phyloP scores from a whole-genome alignment of 2,113 vertebrate genomes.

The Grammomys dolichurus region DNA sequence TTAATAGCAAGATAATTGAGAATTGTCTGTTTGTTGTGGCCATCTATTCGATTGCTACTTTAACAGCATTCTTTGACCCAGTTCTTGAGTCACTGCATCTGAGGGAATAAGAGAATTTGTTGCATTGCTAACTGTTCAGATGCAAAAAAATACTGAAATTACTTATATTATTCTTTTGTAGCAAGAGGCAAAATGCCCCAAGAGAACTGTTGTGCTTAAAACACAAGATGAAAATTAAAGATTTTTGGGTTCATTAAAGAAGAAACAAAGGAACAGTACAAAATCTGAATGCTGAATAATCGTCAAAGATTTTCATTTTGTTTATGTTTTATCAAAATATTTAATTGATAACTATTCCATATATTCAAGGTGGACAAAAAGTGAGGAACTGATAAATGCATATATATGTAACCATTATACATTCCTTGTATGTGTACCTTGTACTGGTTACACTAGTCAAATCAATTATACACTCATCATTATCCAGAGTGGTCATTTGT shows the following conservation, averaged over 20 bases:
- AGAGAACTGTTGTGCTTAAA: neutral
- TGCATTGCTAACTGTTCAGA: neutral
- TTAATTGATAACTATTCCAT: neutral
- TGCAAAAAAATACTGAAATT: neutral
- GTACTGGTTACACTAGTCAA: neutral
- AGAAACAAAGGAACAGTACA: neutral
- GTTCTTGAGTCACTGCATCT: neutral
- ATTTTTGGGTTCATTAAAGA: neutral
- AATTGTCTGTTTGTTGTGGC: neutral
- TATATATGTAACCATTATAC: too few relatives aligned
- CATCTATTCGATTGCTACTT: constrained; percentile 13
- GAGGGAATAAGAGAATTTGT: neutral
- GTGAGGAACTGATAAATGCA: neutral
- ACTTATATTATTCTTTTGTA: constrained; percentile 34
- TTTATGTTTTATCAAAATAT: neutral
- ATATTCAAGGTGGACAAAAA: neutral
- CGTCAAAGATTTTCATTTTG: neutral
- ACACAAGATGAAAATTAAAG: neutral
- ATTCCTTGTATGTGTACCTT: neutral
- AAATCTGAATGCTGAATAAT: neutral
- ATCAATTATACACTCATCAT: neutral
- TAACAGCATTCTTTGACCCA: neutral
- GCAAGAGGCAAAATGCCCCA: constrained; percentile 1
- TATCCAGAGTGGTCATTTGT: neutral
- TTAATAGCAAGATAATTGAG: constrained; percentile 30